These are phyloP conservation scores for Copidosoma aretas DNA, from an alignment of 2,888 invertebrate species.

Conservation along the genomic window DNA sequence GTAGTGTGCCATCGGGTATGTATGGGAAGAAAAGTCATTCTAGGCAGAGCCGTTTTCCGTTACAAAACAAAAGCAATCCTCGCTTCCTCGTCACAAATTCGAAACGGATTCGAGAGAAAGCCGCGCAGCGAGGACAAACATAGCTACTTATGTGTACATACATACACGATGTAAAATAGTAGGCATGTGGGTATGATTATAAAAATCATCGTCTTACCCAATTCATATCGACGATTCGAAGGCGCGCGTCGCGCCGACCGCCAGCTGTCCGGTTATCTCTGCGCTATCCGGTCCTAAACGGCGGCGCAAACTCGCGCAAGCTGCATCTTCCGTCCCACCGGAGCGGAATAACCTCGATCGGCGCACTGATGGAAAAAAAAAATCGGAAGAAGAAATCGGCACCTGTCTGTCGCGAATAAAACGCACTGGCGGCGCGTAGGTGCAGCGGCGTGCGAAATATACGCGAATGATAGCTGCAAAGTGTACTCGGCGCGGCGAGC, in stretches of 20 bases:
- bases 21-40: neutral
- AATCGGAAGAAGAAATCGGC: too few relatives aligned
- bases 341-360: neutral
- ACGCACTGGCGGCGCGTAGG: too few relatives aligned
- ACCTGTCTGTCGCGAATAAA: too few relatives aligned
- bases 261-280: conserved; percentile 16
- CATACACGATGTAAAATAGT: too few relatives aligned
- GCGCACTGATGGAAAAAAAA: neutral
- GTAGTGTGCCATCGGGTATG: neutral
- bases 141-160: too few relatives aligned
- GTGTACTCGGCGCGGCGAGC: neutral
- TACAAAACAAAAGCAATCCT: neutral
- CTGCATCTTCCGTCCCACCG: conserved; percentile 16
- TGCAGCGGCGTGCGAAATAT: too few relatives aligned
- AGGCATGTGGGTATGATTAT: neutral
- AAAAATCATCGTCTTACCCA: conserved; percentile 31
- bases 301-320: conserved; percentile 4
- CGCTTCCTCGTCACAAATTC: neutral
- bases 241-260: conserved; percentile 29
- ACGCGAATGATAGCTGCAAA: too few relatives aligned
- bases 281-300: conserved; percentile 11
- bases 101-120: too few relatives aligned
- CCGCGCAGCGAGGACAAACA: too few relatives aligned
- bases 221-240: conserved; percentile 30
- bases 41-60: neutral